These are phyloP conservation scores for Papilio glaucus DNA, from an alignment of 1,140 invertebrate species.

Conservation along the genomic window DNA sequence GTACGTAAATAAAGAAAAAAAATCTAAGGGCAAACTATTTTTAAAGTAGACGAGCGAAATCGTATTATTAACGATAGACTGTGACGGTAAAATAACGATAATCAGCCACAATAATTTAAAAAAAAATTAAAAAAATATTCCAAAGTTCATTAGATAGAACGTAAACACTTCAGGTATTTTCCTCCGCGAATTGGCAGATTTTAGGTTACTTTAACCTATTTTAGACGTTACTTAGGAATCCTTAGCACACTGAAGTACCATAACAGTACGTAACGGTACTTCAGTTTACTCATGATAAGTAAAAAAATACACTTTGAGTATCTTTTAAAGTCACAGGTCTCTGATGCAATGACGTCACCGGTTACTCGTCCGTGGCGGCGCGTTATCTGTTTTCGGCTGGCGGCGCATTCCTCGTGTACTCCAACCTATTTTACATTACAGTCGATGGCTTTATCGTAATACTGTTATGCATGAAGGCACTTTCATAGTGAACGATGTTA, in stretches of 20 bases:
- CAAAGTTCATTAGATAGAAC: background rate
- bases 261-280: background rate
- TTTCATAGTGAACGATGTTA: background rate
- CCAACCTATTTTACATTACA: conserved; percentile 57
- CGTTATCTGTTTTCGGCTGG: conserved; percentile 63
- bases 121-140: no score
- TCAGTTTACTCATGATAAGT: background rate
- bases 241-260: no score
- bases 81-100: background rate
- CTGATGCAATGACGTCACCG: conserved; percentile 54
- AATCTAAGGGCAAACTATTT: background rate
- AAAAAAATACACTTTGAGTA: background rate
- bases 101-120: no score
- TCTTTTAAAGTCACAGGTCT: conserved; percentile 1
- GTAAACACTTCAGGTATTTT: background rate
- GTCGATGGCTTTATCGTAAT: conserved; percentile 45
- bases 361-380: conserved; percentile 44
- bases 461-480: conserved; percentile 37
- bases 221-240: background rate
- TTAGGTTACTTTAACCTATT: background rate
- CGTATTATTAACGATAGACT: background rate
- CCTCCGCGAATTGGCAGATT: background rate
- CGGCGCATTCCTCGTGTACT: conserved; percentile 56
- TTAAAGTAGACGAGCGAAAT: background rate
- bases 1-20: no score